Base-by-base conservation (phyloP, 2,888 invertebrate genomes). In the Sipha maydis region DNA sequence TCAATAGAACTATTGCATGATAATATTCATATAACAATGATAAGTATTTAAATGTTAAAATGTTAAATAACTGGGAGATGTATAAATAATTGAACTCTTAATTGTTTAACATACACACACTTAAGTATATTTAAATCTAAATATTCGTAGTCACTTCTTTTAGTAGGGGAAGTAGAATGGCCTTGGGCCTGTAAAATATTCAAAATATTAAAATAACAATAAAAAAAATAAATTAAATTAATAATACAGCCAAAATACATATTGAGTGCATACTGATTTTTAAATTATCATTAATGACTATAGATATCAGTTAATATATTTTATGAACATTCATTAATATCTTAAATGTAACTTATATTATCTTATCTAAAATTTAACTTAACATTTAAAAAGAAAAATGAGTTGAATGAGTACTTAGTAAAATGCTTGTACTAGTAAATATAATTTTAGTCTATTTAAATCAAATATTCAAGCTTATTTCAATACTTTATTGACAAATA, bases 131-230 rank as follows among this genome's bases (percentile, higher is more conserved):
- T 77, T 76, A 85, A 69, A 85, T 34, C 76, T 85, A 78, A 78
- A 69, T 78, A 77, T 85, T 78, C 69, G 77, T n/a, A 78, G 77
- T 34, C 88, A 75, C 75, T 88, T 73, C 82, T 48, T 85, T 88
- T 88, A 88, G 75, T 88, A 88, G 61, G 88, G 82, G 82, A 75
- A 88, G 88, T 82, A 88, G 75, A 76, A 88, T 88, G 88, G 88
- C 80, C 88, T 88, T 56, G 88, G 88, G 80, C 88, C 88, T 88
- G 88, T 76, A 82, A 82, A 88, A 88, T 25, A 85, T 85, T 85
- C n/a, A 85, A 85, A 85, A 77, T 69, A 85, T 77, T 84, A 84
- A 84, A 76, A 76, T 84, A 75, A 88, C 25, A 82, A 75, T 80
- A 28, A 71, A 86, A n/a, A n/a, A n/a, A n/a, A n/a, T n/a, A n/a